phyloP scores from a whole-genome alignment of 2,113 vertebrate species.

The Pygoscelis adeliae region DNA sequence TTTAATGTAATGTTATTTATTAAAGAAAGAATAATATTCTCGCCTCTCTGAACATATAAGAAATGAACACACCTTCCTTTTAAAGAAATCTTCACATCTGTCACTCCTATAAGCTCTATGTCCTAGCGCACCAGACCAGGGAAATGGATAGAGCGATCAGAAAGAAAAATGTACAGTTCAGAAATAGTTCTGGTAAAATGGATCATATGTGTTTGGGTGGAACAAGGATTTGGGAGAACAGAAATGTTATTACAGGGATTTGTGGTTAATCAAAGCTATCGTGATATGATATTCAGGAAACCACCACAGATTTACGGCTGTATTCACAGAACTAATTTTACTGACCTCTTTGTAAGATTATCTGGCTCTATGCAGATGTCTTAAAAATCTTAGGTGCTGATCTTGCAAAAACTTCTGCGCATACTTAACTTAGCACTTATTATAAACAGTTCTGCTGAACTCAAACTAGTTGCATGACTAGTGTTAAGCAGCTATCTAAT shows the following conservation, averaged over 20 bases:
- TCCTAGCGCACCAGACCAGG: not conserved
- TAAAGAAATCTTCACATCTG: not conserved
- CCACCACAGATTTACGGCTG: not conserved
- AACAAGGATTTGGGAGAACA: not conserved
- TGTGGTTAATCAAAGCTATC: not conserved
- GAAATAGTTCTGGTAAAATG: not conserved
- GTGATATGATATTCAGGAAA: not conserved
- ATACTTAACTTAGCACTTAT: not conserved
- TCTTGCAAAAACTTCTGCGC: not conserved
- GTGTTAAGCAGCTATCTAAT: not conserved
- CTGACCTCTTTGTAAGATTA: not conserved
- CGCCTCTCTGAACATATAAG: not conserved
- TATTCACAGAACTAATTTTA: not conserved
- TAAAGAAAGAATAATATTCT: not conserved
- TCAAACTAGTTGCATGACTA: not conserved
- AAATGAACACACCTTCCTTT: not conserved
- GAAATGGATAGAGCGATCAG: not conserved
- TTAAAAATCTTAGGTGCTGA: not conserved
- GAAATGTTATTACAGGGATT: not conserved
- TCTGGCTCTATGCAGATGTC: not conserved
- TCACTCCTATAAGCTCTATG: not conserved
- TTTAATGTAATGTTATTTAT: not conserved
- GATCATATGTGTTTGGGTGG: not conserved
- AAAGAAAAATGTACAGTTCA: not conserved
- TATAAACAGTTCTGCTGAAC: not conserved